Base-by-base conservation (phyloP, 2,113 vertebrate species). In the Chascanopsetta lugubris region DNA sequence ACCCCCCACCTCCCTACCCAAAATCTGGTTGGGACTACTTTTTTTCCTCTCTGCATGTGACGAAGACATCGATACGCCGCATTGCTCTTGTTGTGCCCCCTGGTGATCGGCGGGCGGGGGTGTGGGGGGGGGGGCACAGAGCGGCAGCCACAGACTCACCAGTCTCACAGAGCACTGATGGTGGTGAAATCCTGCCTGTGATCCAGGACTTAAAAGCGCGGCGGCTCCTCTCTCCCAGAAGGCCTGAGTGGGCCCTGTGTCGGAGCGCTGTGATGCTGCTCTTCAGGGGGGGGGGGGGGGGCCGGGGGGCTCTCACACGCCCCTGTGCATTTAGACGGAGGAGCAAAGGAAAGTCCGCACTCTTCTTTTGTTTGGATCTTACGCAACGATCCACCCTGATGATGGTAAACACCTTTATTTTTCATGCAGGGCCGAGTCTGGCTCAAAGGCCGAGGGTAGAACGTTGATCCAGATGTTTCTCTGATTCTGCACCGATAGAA, bases 151-250 rank as follows among this genome's bases (percentile, higher is more conserved):
- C 65, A 66, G 81, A 66, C 70, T 77, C 75, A 51, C n/a, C 65
- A 66, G 81, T 64, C 70, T 77, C 75, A 51, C n/a, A 72, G 34
- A 4, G 49, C 49, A 66, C 0, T 71, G 72, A 77, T 75, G 84
- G 55, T 61, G 71, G 63, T 58, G 74, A 77, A 82, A 85, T 80
- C 69, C 75, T 73, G 66, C 40, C 63, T 82, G 18, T 86, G 81
- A 83, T 78, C 48, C 45, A 45, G 59, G 67, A 82, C 79, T 75
- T 80, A 62, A 80, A 79, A 88, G 74, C 9, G 34, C 76, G 42
- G 36, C 54, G 65, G n/a, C n/a, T n/a, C n/a, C n/a, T n/a, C 58
- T 54, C 57, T 77, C 81, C 84, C 76, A 62, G 17, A 69, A 69
- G 86, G 45, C 61, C 77, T 9, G 54, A 82, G 75, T 9, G 22